A percentile compares a stretch with the other conserved stretches of the same genome.
These are phyloP conservation scores for Protophormia terraenovae DNA, from an alignment of 2,888 invertebrate species.

Conservation along the genomic window DNA sequence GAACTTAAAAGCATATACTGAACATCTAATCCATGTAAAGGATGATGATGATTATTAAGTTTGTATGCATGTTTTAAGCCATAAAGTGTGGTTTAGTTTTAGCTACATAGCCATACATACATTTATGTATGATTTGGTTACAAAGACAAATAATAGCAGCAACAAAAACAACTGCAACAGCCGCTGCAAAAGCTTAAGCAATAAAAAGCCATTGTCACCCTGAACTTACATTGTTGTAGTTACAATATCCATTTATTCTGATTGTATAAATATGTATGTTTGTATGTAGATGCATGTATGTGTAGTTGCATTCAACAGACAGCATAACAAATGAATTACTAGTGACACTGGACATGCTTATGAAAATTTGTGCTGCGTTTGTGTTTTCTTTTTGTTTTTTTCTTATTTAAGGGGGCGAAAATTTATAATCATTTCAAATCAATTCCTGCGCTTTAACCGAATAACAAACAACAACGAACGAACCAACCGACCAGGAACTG, in stretches of 20 bases:
- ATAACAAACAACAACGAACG: neutral
- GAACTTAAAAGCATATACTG: constrained; percentile 51
- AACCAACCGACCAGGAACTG: constrained; percentile 42
- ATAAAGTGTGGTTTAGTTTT: constrained; percentile 31
- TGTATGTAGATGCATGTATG: neutral
- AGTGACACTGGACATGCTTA: constrained; percentile 69
- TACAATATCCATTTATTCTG: constrained; percentile 15
- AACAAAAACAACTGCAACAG: neutral
- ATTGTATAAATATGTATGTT: neutral
- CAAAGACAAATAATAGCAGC: neutral
- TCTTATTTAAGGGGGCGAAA: constrained; percentile 70
- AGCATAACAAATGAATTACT: constrained; percentile 68
- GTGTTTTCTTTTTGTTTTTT: neutral
- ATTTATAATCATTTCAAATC: constrained; percentile 70
- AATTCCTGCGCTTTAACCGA: constrained; percentile 57
- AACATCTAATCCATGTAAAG: constrained; percentile 31
- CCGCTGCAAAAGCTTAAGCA: neutral
- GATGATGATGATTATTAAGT: constrained; percentile 57
- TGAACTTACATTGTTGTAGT: constrained; percentile 42
- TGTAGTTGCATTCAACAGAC: constrained; percentile 57
- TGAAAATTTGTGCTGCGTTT: constrained; percentile 65
- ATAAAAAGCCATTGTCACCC: constrained; percentile 58
- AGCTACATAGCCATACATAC: neutral
- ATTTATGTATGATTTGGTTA: neutral
- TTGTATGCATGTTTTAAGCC: constrained; percentile 36